Evolutionary conservation across 1,140 invertebrate genomes (phyloP).

Genomic region (Drosophila ogumai): DNA sequence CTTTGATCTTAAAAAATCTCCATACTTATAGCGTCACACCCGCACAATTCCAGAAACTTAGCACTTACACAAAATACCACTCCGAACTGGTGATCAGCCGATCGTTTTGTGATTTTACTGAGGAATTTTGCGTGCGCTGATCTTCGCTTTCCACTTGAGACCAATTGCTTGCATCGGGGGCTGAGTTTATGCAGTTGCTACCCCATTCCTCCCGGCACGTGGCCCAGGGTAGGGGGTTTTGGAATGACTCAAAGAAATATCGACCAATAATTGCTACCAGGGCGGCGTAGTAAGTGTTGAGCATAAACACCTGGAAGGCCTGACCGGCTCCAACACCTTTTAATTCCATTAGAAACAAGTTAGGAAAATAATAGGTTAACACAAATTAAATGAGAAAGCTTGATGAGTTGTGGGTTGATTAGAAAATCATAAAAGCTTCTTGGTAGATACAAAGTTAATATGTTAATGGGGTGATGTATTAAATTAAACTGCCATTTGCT

Average conservation of each 20-base stretch:
- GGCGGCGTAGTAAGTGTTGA: conserved; percentile 89
- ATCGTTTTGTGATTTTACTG: conserved; percentile 17
- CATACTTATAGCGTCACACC: neutral
- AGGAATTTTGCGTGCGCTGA: conserved; percentile 16
- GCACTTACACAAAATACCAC: conserved; percentile 87
- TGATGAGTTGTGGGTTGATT: conserved; percentile 11
- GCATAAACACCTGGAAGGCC: conserved; percentile 89
- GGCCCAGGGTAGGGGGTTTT: conserved; percentile 87
- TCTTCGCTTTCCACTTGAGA: conserved; percentile 19
- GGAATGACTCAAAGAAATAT: conserved; percentile 88
- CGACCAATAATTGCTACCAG: conserved; percentile 91
- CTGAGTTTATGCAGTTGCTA: conserved; percentile 67
- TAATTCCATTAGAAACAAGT: conserved; percentile 25
- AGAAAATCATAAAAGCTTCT: neutral
- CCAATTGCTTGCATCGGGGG: conserved; percentile 40
- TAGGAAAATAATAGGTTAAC: conserved; percentile 35
- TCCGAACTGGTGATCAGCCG: conserved; percentile 87
- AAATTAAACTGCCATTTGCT: neutral
- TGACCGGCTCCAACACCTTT: conserved; percentile 92
- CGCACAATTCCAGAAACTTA: conserved; percentile 11
- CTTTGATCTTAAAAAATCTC: neutral
- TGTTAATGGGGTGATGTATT: neutral
- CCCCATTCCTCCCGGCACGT: conserved; percentile 88
- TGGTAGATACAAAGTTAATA: neutral
- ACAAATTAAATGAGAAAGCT: conserved; percentile 32